Evolutionary conservation across 1,140 invertebrate genomes (phyloP).

Genomic region (Brachionus calyciflorus): DNA sequence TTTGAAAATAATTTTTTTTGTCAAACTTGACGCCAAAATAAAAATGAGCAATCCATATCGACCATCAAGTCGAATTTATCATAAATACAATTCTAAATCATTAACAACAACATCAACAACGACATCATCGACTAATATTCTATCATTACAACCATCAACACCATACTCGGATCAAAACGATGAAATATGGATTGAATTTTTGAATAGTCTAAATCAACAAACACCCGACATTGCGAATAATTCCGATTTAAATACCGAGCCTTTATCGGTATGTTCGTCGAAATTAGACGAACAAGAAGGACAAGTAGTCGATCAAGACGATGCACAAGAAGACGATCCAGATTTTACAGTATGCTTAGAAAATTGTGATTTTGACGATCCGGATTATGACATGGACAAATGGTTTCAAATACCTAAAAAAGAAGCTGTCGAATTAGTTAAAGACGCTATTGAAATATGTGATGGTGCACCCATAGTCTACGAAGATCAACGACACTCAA

Average conservation of each 20-base stretch:
- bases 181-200: slow-evolving; percentile 44
- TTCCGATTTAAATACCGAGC: neutral
- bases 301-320: neutral
- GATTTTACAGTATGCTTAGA: slow-evolving; percentile 36
- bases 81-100: neutral
- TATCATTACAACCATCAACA: neutral
- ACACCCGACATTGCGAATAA: neutral
- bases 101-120: neutral
- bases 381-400: neutral
- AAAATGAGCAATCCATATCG: too few species aligned
- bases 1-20: too few species aligned
- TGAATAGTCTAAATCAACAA: slow-evolving; percentile 32
- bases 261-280: neutral
- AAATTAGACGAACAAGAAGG: neutral
- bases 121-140: neutral
- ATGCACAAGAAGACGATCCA: slow-evolving; percentile 27
- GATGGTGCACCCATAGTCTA: slow-evolving; percentile 36
- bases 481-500: slow-evolving; percentile 5
- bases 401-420: slow-evolving; percentile 43
- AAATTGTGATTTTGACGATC: slow-evolving; percentile 17
- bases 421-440: slow-evolving; percentile 42
- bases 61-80: too few species aligned
- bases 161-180: slow-evolving; percentile 34
- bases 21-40: too few species aligned
- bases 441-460: slow-evolving; percentile 45